phyloP scores from a whole-genome alignment of 2,888 invertebrate genomes.

The Amiota communis region DNA sequence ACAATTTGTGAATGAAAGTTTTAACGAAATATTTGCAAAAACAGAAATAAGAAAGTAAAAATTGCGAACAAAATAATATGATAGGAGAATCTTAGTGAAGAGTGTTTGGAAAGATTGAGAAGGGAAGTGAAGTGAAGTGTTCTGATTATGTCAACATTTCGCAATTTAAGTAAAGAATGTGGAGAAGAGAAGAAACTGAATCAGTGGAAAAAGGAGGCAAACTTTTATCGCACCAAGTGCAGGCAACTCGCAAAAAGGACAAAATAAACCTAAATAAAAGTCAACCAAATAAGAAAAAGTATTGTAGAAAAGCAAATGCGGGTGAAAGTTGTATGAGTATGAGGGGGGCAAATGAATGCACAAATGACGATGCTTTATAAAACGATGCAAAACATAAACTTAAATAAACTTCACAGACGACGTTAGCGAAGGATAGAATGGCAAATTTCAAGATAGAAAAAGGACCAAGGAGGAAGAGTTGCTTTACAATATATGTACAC shows the following conservation, averaged over 20 bases:
- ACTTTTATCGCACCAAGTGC: constrained; percentile 35
- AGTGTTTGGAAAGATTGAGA: too few species aligned
- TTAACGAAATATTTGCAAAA: neutral
- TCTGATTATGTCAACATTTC: constrained; percentile 17
- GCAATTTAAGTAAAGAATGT: neutral
- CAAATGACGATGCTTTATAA: constrained; percentile 22
- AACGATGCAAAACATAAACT: constrained; percentile 25
- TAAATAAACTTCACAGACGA: constrained; percentile 24
- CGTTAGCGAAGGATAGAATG: neutral
- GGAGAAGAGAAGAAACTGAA: constrained; percentile 10
- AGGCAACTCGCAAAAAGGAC: constrained; percentile 1
- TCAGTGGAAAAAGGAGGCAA: neutral
- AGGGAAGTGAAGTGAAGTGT: neutral
- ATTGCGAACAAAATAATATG: neutral
- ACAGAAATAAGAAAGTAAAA: neutral
- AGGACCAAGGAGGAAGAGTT: neutral
- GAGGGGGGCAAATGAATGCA: constrained; percentile 23
- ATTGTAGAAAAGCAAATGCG: neutral
- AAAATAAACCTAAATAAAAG: neutral
- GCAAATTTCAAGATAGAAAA: too few species aligned
- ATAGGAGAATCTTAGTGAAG: too few species aligned
- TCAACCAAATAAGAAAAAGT: neutral
- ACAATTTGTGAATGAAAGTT: too few species aligned
- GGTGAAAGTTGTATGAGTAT: neutral
- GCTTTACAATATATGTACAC: neutral